phyloP scores from a whole-genome alignment of 2,113 vertebrate species.

The Speoplatyrhinus poulsoni region DNA sequence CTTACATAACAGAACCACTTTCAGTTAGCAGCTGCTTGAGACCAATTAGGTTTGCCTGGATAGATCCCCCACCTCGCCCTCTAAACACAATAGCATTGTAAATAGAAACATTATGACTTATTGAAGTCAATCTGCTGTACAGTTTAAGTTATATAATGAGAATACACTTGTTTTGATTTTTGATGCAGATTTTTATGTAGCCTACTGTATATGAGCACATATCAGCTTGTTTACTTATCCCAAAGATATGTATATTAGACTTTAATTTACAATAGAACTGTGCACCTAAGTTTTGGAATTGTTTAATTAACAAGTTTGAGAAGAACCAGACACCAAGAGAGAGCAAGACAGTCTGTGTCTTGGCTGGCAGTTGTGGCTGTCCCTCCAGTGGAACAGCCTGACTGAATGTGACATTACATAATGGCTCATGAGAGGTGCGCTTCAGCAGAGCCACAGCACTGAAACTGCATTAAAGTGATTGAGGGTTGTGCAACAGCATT shows the following conservation, averaged over 20 bases:
- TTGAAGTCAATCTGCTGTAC: too few relatives aligned
- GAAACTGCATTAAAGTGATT: slow-evolving; percentile 68
- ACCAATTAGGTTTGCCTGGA: neutral
- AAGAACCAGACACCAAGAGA: slow-evolving; percentile 3
- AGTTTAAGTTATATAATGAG: neutral
- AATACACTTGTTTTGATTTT: neutral
- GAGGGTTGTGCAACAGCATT: slow-evolving; percentile 77
- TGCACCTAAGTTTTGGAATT: neutral
- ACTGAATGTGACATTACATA: slow-evolving; percentile 56
- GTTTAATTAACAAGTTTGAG: neutral
- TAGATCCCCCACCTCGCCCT: too few relatives aligned
- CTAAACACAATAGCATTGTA: too few relatives aligned
- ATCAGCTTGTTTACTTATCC: too few relatives aligned
- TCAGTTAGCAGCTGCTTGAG: neutral
- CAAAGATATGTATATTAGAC: too few relatives aligned
- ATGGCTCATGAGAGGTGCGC: slow-evolving; percentile 47
- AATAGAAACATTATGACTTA: too few relatives aligned
- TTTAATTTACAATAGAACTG: neutral
- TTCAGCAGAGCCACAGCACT: slow-evolving; percentile 41
- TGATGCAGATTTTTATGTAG: too few relatives aligned
- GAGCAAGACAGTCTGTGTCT: slow-evolving; percentile 16
- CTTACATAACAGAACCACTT: neutral
- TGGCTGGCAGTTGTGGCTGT: slow-evolving; percentile 23
- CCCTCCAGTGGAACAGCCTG: slow-evolving; percentile 16
- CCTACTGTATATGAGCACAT: too few relatives aligned